phyloP scores from a whole-genome alignment of 2,888 invertebrate species.

The Polyploca ridens region DNA sequence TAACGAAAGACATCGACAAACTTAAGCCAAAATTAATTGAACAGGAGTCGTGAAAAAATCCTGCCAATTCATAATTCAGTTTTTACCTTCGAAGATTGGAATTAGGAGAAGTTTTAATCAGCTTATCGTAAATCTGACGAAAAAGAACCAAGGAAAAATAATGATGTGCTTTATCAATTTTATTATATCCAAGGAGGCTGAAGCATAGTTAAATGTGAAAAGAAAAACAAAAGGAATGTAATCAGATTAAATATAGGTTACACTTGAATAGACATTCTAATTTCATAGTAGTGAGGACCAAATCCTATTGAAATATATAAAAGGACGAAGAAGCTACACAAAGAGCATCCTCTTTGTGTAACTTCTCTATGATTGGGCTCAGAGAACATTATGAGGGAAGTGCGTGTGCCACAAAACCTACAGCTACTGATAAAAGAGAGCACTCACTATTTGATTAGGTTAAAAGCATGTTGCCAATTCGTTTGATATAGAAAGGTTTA shows the following conservation, averaged over 20 bases:
- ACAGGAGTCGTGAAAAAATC: conserved; percentile 28
- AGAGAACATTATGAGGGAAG: neutral
- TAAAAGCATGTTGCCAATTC: conserved; percentile 47
- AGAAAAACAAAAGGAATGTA: too few species aligned
- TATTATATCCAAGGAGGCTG: neutral
- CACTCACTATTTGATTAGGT: conserved; percentile 51
- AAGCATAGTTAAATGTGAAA: neutral
- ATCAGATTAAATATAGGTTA: too few species aligned
- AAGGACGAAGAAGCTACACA: too few species aligned
- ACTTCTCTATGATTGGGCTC: neutral
- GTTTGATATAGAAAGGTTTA: conserved; percentile 27
- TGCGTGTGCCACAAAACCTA: conserved; percentile 22
- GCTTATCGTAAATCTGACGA: neutral
- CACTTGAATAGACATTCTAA: too few species aligned
- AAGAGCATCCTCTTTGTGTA: neutral
- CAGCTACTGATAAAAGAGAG: conserved; percentile 15
- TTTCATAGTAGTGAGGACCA: too few species aligned
- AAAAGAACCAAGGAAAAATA: neutral
- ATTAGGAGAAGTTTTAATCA: conserved; percentile 7
- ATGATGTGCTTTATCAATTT: neutral
- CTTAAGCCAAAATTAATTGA: conserved; percentile 36
- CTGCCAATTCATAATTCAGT: conserved; percentile 36
- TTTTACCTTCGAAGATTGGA: conserved; percentile 20
- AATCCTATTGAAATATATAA: too few species aligned
- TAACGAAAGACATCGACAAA: conserved; percentile 22